Evolutionary conservation across 1,140 invertebrate genomes (phyloP), one percentile per base, ranked within the genome.

Genomic region (Scaptodrosophila lebanonensis): DNA sequence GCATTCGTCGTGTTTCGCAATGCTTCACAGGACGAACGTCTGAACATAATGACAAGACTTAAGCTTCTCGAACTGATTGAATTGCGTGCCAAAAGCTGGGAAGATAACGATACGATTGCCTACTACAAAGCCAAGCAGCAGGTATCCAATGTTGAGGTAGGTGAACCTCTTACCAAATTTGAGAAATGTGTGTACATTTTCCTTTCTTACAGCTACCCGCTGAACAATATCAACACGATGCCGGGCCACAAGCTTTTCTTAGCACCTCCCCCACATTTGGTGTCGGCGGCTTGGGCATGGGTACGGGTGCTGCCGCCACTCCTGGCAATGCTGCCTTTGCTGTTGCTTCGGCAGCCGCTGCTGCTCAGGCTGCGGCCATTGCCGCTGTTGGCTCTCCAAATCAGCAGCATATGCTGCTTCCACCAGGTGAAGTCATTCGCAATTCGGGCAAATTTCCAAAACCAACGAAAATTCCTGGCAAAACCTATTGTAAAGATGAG

Each of bases 401-500:
- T 35, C 84, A 86, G 47, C 84, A 85, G 65, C 83, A 85, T 16
- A 32, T 84, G 45, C 48, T 94, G 47, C 89, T 95, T 33, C 90
- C 88, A 44, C 93, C 93, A 25, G 94, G 94, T 45, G 95, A 96
- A 88, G 90, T 96, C 7, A 91, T 97, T 33, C 95, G 95, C 87
- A 92, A 93, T 38, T 96, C 94, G 30, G 95, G 95, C 32, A 96
- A 95, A 87, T 96, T 95, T 86, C 88, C 90, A 7, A 95, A 95
- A 85, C 95, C 95, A n/a, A 95, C 94, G 1, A 93, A 95, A 85
- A 94, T 96, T 51, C 93, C 94, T 40, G 94, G 94, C 48, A 96
- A 96, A 88, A 96, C 95, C 84, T 95, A 95, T 86, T 95, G 94
- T 79, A 96, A 96, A 88, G 95, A 97, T 87, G 95, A 97, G 90